These are phyloP conservation scores for Eretmocerus hayati DNA, from an alignment of 2,888 invertebrate genomes.

Conservation along the genomic window DNA sequence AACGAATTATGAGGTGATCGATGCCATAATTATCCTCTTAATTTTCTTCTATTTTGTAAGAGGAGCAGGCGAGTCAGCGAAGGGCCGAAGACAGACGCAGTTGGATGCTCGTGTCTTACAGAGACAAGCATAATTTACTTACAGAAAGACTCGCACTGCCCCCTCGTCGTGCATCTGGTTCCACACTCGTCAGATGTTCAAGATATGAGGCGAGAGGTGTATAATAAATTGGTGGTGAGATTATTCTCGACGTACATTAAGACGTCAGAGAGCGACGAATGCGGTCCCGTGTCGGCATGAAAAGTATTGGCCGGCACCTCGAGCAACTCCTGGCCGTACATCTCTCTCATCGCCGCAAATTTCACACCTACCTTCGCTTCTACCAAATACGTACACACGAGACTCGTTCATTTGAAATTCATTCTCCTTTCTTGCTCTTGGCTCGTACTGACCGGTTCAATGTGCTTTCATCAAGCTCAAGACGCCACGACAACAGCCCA, in stretches of 20 bases:
- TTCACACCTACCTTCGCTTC: constrained; percentile 6
- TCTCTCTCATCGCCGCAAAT: constrained; percentile 14
- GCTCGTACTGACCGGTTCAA: not conserved
- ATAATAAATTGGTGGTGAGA: constrained; percentile 48
- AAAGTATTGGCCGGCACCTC: constrained; percentile 47
- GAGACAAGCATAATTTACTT: too few species aligned
- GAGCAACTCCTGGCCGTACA: constrained; percentile 18
- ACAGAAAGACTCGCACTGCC: too few species aligned
- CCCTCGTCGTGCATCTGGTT: too few species aligned
- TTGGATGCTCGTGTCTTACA: too few species aligned
- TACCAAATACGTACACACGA: not conserved
- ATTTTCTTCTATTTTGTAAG: too few species aligned
- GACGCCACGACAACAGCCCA: too few species aligned
- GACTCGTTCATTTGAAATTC: not conserved
- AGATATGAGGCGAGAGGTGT: constrained; percentile 46
- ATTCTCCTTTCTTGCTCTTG: not conserved
- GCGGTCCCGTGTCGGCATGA: constrained; percentile 39
- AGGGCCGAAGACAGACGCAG: too few species aligned
- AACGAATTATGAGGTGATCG: too few species aligned
- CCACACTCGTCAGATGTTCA: too few species aligned
- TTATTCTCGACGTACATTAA: constrained; percentile 48
- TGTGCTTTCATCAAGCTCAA: too few species aligned
- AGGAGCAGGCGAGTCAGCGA: too few species aligned
- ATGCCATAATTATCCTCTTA: too few species aligned
- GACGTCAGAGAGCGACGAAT: constrained; percentile 47